Percentiles rank a stretch among this genome's conserved stretches.
These are phyloP conservation scores for Aphelenchoides avenae DNA, from an alignment of 1,140 invertebrate genomes.

Conservation along the genomic window DNA sequence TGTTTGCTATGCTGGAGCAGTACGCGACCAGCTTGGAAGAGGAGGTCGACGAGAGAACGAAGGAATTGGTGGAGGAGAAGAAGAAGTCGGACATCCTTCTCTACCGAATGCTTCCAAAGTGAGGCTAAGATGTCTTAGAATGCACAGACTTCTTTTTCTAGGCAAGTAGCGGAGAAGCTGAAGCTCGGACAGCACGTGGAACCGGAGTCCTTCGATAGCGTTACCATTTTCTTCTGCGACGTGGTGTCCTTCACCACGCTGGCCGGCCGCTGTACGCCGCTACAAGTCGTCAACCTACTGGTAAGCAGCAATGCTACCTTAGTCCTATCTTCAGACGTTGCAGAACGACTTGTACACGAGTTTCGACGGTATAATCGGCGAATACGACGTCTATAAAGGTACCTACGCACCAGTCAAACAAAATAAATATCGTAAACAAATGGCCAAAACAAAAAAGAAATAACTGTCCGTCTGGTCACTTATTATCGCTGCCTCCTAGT, in stretches of 20 bases:
- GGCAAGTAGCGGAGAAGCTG: conserved; percentile 66
- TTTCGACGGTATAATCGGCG: conserved; percentile 85
- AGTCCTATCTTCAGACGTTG: no score
- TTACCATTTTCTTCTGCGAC: conserved; percentile 84
- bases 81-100: conserved; percentile 85
- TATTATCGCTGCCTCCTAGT: no score
- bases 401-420: conserved; percentile 57
- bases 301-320: no score
- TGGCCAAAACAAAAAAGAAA: no score
- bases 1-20: conserved; percentile 79
- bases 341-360: conserved; percentile 89
- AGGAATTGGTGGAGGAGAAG: conserved; percentile 87
- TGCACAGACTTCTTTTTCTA: no score
- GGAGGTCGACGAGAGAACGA: conserved; percentile 83
- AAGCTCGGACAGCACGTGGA: conserved; percentile 82
- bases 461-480: no score
- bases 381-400: conserved; percentile 90
- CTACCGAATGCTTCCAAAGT: conserved; percentile 81
- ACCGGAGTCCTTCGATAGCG: conserved; percentile 77
- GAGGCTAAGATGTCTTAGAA: no score
- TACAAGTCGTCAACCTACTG: conserved; percentile 73
- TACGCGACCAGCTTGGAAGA: conserved; percentile 76
- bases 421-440: no score
- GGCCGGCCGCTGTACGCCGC: conserved; percentile 85
- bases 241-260: conserved; percentile 95